phyloP scores from a whole-genome alignment of 2,888 invertebrate genomes.

The Ellobium chinense region DNA sequence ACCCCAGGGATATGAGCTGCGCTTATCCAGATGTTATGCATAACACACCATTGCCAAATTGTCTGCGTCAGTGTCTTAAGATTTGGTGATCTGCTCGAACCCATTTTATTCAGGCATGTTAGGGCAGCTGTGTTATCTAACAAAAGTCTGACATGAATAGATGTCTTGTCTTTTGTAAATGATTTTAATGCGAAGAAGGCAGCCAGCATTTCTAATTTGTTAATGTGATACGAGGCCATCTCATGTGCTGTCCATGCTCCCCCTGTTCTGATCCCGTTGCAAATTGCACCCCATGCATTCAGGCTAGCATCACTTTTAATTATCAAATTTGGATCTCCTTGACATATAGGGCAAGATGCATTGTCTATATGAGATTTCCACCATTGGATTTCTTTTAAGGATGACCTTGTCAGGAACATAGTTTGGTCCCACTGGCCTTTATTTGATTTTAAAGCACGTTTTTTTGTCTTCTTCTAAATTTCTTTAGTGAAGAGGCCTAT shows the following conservation, averaged over 20 bases:
- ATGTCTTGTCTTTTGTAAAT: not conserved
- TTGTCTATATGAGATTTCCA: conserved; percentile 29
- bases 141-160: not conserved
- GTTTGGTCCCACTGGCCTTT: not conserved
- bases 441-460: not conserved
- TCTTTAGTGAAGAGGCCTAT: conserved; percentile 32
- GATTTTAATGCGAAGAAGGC: not conserved
- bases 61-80: not conserved
- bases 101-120: not conserved
- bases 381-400: conserved; percentile 27
- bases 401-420: not conserved
- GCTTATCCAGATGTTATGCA: not conserved
- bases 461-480: not conserved
- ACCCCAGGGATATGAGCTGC: not conserved
- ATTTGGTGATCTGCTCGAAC: not conserved
- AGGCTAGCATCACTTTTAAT: conserved; percentile 1
- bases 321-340: not conserved
- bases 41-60: not conserved
- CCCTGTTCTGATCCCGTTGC: conserved; percentile 2
- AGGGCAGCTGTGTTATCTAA: not conserved
- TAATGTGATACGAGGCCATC: not conserved
- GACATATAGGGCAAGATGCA: conserved; percentile 25
- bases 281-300: not conserved
- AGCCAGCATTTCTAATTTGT: not conserved
- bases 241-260: not conserved